Conservation (phyloP, 2,113 vertebrate species). For the Paradisaea rubra region DNA sequence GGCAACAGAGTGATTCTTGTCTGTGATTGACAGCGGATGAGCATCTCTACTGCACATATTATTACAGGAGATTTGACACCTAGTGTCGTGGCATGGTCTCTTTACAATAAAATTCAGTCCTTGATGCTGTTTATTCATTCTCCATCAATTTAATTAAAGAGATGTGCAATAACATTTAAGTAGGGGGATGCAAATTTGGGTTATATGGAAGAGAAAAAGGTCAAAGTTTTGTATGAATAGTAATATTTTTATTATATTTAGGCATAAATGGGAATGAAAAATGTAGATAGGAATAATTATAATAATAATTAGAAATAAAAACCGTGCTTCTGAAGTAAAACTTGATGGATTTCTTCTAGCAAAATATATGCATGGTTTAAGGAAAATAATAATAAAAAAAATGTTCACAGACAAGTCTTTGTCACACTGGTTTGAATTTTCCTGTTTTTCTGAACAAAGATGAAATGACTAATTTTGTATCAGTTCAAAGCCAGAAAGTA, state of each 20-base stretch:
- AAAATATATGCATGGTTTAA: not conserved
- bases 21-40: not conserved
- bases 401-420: not conserved
- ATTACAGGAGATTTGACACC: not conserved
- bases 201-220: not conserved
- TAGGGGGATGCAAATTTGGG: not conserved
- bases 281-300: not conserved
- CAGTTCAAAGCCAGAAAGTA: not conserved
- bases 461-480: not conserved
- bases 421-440: not conserved
- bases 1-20: not conserved
- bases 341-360: not conserved
- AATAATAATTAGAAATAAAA: not conserved
- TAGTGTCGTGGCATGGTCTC: not conserved
- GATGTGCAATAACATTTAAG: not conserved
- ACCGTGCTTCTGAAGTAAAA: not conserved
- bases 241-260: not conserved
- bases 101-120: not conserved
- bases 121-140: not conserved
- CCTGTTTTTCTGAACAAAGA: not conserved
- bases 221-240: not conserved
- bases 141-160: not conserved
- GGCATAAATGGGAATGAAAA: not conserved
- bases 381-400: not conserved
- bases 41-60: not conserved